Evolutionary conservation across 2,797 vertebrate species (phyloP), one percentile per base, ranked within the genome.

Genomic region (Amniataba percoides): DNA sequence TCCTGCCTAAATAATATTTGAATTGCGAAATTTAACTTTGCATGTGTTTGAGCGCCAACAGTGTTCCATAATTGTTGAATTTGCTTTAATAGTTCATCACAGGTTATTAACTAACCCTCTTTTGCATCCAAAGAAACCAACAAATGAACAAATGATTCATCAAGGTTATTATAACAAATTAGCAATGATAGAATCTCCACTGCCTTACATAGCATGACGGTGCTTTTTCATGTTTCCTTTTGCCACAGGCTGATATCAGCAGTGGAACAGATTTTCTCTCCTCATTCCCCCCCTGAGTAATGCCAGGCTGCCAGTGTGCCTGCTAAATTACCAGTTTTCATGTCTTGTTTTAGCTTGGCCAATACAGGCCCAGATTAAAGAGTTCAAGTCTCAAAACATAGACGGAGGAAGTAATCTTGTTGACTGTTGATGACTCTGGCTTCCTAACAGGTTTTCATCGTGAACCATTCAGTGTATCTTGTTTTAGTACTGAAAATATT

Each of bases 111-210:
- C 12, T 62, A 18, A 52, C 4, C 39, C 18, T 61, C 5, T 68
- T 71, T 73, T 65, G 25, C 74, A 69, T 85, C 46, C 1, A 78
- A 67, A 67, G 2, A 49, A 70, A 71, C 74, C n/a, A n/a, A n/a
- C n/a, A n/a, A n/a, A n/a, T n/a, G n/a, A n/a, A n/a, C n/a, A 73
- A 72, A 79, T 85, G 61, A 80, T 67, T 89, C 65, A 87, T 87
- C 71, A 81, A 40, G 6, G 56, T 61, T 75, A 82, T 87, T 83
- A 81, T 71, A 48, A 61, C 52, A 77, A 80, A 86, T 89, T 80
- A 90, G 68, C 48, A 27, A 16, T 15, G 23, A 64, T 68, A 73
- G n/a, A 76, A 83, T 78, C 57, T 77, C 49, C 7, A 15, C 21
- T 60, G 21, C 56, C 39, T 21, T 12, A 49, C 36, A 78, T 57